phyloP scores from a whole-genome alignment of 2,797 vertebrate genomes.

The Neopelma chrysocephalum region DNA sequence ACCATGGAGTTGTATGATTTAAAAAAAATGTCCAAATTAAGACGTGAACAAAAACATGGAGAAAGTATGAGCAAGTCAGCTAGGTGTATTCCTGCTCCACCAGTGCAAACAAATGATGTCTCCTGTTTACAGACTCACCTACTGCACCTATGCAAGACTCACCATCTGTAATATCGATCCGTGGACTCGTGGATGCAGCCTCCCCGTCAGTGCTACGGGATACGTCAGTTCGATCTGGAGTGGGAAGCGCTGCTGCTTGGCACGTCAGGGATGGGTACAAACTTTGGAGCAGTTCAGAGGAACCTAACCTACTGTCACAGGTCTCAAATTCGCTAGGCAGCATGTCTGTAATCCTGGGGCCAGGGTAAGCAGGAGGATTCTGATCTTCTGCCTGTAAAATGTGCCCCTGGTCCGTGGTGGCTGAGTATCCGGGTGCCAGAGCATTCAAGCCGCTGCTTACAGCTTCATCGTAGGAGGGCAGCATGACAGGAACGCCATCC shows the following conservation, averaged over 20 bases:
- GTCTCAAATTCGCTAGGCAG: constrained; percentile 74
- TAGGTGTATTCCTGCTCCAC: neutral
- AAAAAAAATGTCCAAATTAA: neutral
- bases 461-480: constrained; percentile 87
- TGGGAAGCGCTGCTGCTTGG: constrained; percentile 42
- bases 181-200: constrained; percentile 77
- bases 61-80: neutral
- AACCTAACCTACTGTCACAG: constrained; percentile 70
- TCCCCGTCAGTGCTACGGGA: constrained; percentile 56
- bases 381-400: constrained; percentile 78
- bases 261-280: constrained; percentile 68
- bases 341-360: constrained; percentile 69
- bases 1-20: neutral
- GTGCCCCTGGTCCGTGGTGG: constrained; percentile 70
- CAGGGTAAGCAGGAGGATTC: constrained; percentile 85
- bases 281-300: constrained; percentile 79
- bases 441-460: constrained; percentile 73
- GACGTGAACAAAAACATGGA: neutral
- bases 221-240: constrained; percentile 58
- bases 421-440: constrained; percentile 72
- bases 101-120: neutral
- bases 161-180: constrained; percentile 87
- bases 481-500: constrained; percentile 84
- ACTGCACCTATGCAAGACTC: constrained; percentile 28
- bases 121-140: neutral